These are phyloP conservation scores for Eilema caniola DNA, from an alignment of 2,888 invertebrate genomes.

Conservation along the genomic window DNA sequence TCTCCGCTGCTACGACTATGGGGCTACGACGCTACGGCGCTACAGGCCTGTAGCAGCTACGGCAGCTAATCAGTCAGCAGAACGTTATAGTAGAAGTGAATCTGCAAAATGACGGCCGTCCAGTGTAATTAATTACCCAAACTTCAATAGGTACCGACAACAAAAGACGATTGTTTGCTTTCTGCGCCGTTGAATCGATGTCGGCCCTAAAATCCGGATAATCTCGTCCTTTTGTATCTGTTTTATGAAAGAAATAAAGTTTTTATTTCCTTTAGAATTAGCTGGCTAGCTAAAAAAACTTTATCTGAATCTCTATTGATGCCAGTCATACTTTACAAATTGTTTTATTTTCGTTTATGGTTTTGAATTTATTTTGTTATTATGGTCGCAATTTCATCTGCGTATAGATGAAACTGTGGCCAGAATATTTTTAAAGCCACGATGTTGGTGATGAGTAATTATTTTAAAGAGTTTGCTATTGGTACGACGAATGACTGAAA, in stretches of 20 bases:
- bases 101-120: conserved; percentile 76
- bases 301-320: conserved; percentile 44
- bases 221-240: conserved; percentile 79
- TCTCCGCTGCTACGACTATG: conserved; percentile 19
- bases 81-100: conserved; percentile 71
- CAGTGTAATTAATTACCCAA: conserved; percentile 81
- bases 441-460: not conserved
- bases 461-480: not conserved
- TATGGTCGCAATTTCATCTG: not conserved
- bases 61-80: conserved; percentile 73
- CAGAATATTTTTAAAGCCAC: not conserved
- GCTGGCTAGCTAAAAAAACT: conserved; percentile 59
- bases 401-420: not conserved
- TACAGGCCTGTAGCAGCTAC: conserved; percentile 12
- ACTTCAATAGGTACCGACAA: conserved; percentile 78
- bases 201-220: conserved; percentile 80
- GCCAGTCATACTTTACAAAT: conserved; percentile 38
- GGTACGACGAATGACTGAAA: no score
- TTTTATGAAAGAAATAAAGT: conserved; percentile 81
- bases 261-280: conserved; percentile 77
- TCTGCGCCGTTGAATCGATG: conserved; percentile 79
- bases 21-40: conserved; percentile 11
- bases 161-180: conserved; percentile 84
- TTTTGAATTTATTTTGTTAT: conserved; percentile 2
- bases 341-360: conserved; percentile 13